Percentiles rank a stretch among this genome's conserved stretches.
phyloP scores from a whole-genome alignment of 2,797 vertebrate genomes.

The Eospalax fontanierii region DNA sequence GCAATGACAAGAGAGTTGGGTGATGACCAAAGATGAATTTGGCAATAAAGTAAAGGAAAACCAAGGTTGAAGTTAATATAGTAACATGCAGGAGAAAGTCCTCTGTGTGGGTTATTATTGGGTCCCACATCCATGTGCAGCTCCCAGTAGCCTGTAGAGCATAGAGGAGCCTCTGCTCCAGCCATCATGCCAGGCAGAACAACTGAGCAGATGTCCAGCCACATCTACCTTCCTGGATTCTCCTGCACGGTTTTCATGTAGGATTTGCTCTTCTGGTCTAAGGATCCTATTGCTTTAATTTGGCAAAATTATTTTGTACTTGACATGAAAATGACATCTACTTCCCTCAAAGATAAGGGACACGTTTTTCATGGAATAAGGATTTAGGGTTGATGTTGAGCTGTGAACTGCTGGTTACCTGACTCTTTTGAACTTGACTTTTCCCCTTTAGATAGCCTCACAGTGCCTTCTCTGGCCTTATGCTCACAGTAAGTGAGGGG shows the following conservation, averaged over 20 bases:
- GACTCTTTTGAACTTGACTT: not conserved
- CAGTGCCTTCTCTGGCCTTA: not conserved
- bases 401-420: not conserved
- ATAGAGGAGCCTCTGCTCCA: not conserved
- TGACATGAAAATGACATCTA: not conserved
- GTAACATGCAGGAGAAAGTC: not conserved
- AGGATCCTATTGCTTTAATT: not conserved
- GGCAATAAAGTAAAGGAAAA: not conserved
- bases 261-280: not conserved
- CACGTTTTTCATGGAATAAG: not conserved
- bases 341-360: too few species aligned
- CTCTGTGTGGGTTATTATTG: rapidly evolving
- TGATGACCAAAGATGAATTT: not conserved
- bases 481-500: too few species aligned
- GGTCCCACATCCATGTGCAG: not conserved
- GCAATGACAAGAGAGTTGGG: not conserved
- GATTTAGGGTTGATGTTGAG: not conserved
- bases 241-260: not conserved
- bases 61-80: not conserved
- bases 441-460: not conserved
- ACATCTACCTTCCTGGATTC: not conserved
- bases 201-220: not conserved
- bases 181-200: not conserved
- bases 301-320: not conserved
- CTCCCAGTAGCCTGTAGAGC: not conserved